Base-by-base conservation (phyloP, 2,888 invertebrate species). In the Stenotaenia linearis region DNA sequence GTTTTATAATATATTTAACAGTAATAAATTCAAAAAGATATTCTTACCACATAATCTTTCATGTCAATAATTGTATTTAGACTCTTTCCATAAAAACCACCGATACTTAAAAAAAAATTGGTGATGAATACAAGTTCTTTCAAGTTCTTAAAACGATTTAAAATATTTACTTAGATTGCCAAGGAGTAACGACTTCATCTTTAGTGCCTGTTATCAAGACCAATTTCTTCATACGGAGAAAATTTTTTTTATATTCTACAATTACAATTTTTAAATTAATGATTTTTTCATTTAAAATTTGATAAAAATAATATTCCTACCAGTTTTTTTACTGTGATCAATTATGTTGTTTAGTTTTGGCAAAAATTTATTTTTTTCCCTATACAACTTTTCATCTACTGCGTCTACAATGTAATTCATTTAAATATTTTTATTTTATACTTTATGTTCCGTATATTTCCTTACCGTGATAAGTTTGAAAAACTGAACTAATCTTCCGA, bases 121-220 rank as follows among this genome's bases (percentile, higher is more conserved):
- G 32, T 32, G 9, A 32, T 32, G 32, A 45, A 45, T 45, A 7
- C 12, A 45, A 7, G 18, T 45, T 45, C 12, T 45, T n/a, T n/a
- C n/a, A n/a, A 37, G 12, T 9, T n/a, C n/a, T n/a, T 9, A 37
- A 37, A 45, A 45, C 4, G 12, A 18, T 45, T 4, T n/a, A 45
- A 5, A n/a, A 7, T 15, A 12, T 15, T 45, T 87, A 94, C 94
- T 94, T 94, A 83, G 96, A 96, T 85, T 97, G 92, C 97, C 97
- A 97, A 0, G 97, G 97, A 0, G 95, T 94, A 78, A 97, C 96
- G 3, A 97, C 95, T 50, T 91, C 92, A 86, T 97, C 97, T 85
- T 96, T 92, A 0, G 96, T 96, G 0, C 96, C 96, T 1, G 97
- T 96, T 82, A 97, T 92, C 5, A 97, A 87, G 3, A 97, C 90